phyloP scores from a whole-genome alignment of 2,113 vertebrate species.

The Furnarius figulus region DNA sequence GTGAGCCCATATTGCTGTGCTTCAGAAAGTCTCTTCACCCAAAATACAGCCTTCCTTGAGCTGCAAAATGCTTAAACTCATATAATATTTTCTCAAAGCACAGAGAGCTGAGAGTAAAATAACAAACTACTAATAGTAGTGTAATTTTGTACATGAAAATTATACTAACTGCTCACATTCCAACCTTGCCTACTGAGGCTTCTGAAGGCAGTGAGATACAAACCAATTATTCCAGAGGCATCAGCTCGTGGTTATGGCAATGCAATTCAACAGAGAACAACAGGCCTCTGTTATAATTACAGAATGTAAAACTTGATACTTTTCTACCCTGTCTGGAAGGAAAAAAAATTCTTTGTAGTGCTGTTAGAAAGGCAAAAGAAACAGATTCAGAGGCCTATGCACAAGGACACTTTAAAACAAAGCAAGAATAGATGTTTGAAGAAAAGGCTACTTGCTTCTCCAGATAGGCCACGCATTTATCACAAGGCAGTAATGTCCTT shows the following conservation, averaged over 20 bases:
- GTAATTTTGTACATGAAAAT: neutral
- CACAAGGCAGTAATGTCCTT: neutral
- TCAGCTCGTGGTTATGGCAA: neutral
- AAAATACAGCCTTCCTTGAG: neutral
- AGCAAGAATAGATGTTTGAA: neutral
- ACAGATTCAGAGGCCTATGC: neutral
- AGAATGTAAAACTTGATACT: neutral
- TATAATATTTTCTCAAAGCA: neutral
- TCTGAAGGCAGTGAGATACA: neutral
- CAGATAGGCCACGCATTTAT: neutral
- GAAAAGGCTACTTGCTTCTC: neutral
- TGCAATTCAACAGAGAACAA: neutral
- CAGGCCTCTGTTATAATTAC: neutral
- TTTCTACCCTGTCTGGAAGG: neutral
- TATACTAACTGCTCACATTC: neutral
- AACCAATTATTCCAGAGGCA: neutral
- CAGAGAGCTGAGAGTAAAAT: neutral
- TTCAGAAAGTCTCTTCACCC: neutral
- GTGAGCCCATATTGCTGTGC: neutral
- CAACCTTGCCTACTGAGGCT: neutral
- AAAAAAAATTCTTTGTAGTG: neutral
- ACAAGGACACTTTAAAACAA: constrained; percentile 36
- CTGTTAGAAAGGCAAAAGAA: constrained; percentile 1
- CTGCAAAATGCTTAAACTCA: neutral
- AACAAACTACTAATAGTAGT: neutral